A percentile compares a stretch with the other conserved stretches of the same genome.
Conservation (phyloP, 1,140 invertebrate species). For the Aphidius ervi region DNA sequence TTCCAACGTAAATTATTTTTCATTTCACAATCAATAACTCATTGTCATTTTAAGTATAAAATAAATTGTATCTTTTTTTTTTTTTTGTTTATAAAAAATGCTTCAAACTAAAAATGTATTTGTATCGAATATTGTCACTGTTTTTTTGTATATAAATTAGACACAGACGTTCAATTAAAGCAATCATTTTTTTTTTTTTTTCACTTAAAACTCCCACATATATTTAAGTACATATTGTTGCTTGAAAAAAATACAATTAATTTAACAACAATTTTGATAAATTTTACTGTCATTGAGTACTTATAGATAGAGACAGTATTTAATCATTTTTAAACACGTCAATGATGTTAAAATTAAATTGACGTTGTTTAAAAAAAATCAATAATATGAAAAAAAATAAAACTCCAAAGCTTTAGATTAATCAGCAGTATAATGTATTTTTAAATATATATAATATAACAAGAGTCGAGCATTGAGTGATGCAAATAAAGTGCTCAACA, state of each 20-base stretch:
- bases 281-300: too few species aligned
- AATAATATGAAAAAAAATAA: constrained; percentile 33
- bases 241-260: too few species aligned
- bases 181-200: too few species aligned
- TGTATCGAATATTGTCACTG: too few species aligned
- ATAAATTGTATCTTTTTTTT: too few species aligned
- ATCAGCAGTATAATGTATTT: constrained; percentile 42
- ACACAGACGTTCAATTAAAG: too few species aligned
- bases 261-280: too few species aligned
- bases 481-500: constrained; percentile 24
- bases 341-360: not conserved
- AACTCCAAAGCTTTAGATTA: constrained; percentile 51
- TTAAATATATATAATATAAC: constrained; percentile 22
- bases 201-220: too few species aligned
- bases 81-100: too few species aligned
- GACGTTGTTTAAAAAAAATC: constrained; percentile 1
- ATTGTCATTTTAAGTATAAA: constrained; percentile 11
- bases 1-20: not conserved
- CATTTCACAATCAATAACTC: not conserved
- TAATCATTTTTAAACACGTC: constrained; percentile 7
- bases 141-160: too few species aligned
- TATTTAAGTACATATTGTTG: too few species aligned
- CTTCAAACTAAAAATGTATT: too few species aligned
- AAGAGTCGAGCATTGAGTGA: constrained; percentile 24
- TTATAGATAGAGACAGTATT: constrained; percentile 8